Percentiles rank a stretch among this genome's conserved stretches.
Evolutionary conservation across 2,113 vertebrate species (phyloP).

Genomic region (Carassius gibelio): DNA sequence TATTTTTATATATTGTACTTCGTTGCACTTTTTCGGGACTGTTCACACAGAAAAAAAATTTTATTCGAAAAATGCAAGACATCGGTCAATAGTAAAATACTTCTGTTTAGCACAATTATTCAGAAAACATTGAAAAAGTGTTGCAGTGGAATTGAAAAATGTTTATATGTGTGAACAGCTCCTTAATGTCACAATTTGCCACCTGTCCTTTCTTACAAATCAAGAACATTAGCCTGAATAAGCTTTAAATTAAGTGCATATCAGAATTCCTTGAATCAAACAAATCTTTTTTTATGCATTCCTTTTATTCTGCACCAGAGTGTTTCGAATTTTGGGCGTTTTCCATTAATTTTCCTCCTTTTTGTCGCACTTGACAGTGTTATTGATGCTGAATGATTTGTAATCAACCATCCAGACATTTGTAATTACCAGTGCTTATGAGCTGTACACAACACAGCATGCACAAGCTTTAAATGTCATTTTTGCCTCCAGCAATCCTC

Average conservation of each 20-base stretch:
- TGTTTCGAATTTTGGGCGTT: not conserved
- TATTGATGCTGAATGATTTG: constrained; percentile 30
- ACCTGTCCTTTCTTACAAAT: not conserved
- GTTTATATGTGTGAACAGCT: no score
- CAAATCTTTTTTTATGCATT: not conserved
- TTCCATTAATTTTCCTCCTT: not conserved
- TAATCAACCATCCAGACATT: constrained; percentile 39
- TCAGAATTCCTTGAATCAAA: not conserved
- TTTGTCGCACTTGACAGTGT: constrained; percentile 4
- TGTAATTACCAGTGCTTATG: constrained; percentile 26
- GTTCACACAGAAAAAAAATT: no score
- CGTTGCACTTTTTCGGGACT: no score
- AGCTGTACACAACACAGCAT: constrained; percentile 30
- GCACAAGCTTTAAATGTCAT: constrained; percentile 25
- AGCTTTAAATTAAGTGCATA: not conserved
- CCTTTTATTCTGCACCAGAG: not conserved
- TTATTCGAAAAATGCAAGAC: no score
- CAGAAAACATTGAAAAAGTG: no score
- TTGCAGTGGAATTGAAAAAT: no score
- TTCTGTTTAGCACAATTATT: no score
- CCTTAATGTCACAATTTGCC: no score
- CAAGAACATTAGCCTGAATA: not conserved
- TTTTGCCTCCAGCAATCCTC: constrained; percentile 30
- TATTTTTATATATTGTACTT: not conserved
- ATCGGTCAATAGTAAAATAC: no score